Evolutionary conservation across 2,113 vertebrate species (phyloP).

Genomic region (Ancistrus triradiatus): DNA sequence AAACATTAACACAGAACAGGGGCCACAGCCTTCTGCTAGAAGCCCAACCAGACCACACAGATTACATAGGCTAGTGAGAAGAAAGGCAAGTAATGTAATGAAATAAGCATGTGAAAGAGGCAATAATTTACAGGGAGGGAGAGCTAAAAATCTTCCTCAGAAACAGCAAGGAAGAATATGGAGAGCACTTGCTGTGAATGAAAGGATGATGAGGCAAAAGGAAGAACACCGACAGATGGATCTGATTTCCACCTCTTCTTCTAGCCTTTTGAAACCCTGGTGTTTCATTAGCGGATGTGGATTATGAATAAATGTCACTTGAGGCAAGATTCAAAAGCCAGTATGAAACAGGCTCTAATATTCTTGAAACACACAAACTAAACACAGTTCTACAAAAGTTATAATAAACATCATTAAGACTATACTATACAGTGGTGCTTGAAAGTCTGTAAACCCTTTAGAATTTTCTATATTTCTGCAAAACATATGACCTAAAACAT

Average conservation of each 20-base stretch:
- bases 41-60: slow-evolving; percentile 24
- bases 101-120: slow-evolving; percentile 14
- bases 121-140: neutral
- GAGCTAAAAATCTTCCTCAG: neutral
- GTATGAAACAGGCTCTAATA: too few species aligned
- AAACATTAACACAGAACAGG: slow-evolving; percentile 45
- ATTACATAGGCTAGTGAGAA: neutral
- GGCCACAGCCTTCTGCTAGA: slow-evolving; percentile 42
- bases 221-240: neutral
- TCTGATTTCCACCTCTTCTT: neutral
- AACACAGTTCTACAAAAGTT: too few species aligned
- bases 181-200: neutral
- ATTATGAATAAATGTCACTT: too few species aligned
- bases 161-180: neutral
- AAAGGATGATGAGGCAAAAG: neutral
- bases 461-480: too few species aligned
- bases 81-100: neutral
- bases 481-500: too few species aligned
- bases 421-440: too few species aligned
- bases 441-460: too few species aligned
- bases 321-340: too few species aligned
- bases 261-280: too few species aligned
- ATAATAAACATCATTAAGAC: too few species aligned
- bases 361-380: too few species aligned
- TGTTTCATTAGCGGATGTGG: too few species aligned